Conservation (phyloP, 2,888 invertebrate genomes). For the Plusia festucae region DNA sequence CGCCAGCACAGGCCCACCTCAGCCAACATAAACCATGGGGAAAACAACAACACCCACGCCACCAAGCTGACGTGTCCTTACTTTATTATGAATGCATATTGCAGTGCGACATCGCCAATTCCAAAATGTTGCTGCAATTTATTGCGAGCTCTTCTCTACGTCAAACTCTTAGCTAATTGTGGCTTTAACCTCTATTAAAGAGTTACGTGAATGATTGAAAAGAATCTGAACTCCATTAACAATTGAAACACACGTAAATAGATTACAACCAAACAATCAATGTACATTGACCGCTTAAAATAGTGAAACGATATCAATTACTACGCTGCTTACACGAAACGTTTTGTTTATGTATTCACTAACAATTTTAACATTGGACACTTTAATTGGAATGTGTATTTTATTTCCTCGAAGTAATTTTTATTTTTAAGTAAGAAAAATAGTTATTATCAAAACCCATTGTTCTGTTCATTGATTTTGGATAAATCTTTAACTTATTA, state of each 20-base stretch:
- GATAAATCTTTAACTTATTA: background rate
- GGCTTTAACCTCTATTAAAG: slow-evolving; percentile 25
- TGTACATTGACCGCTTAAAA: slow-evolving; percentile 35
- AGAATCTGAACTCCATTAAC: slow-evolving; percentile 24
- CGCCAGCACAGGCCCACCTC: slow-evolving; percentile 58
- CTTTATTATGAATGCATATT: slow-evolving; percentile 70
- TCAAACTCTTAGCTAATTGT: slow-evolving; percentile 37
- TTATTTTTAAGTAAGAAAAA: background rate
- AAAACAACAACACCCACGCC: slow-evolving; percentile 76
- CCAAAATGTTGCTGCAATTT: slow-evolving; percentile 63
- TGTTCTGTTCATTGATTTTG: background rate
- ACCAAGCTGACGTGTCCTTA: slow-evolving; percentile 69
- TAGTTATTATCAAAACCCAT: background rate
- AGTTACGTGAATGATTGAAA: slow-evolving; percentile 37
- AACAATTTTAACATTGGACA: slow-evolving; percentile 26
- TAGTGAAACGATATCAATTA: slow-evolving; percentile 27
- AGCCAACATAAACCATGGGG: slow-evolving; percentile 72
- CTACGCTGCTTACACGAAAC: slow-evolving; percentile 35
- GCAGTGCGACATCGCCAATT: slow-evolving; percentile 69
- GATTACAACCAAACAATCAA: slow-evolving; percentile 22
- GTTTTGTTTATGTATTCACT: slow-evolving; percentile 46
- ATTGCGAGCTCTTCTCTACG: slow-evolving; percentile 48
- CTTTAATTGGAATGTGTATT: background rate
- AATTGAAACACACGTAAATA: slow-evolving; percentile 29
- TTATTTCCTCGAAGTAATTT: background rate